Evolutionary conservation across 2,113 vertebrate genomes (phyloP).

Genomic region (Callipepla californica): DNA sequence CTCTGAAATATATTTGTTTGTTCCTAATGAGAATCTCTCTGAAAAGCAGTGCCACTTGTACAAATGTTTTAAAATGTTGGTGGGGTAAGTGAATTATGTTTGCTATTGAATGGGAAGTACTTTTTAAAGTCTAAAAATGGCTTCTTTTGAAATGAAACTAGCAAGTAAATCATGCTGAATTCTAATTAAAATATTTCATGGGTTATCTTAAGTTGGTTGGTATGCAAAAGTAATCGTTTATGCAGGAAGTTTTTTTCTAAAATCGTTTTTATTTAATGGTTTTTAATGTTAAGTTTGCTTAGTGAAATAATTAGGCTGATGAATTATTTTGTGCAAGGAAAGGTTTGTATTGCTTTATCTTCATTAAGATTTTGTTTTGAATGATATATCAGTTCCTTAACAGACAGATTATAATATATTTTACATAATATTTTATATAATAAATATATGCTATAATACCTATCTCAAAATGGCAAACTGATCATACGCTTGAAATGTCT

Average conservation of each 20-base stretch:
- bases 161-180: not conserved
- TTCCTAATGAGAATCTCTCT: not conserved
- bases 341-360: not conserved
- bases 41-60: not conserved
- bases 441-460: too few relatives aligned
- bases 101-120: not conserved
- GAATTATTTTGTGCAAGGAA: not conserved
- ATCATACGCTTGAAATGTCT: not conserved
- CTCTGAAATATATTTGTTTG: not conserved
- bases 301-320: too few relatives aligned
- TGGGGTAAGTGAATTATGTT: conserved; percentile 54
- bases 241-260: not conserved
- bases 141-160: not conserved
- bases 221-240: not conserved
- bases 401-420: not conserved
- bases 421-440: too few relatives aligned
- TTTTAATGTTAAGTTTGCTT: not conserved
- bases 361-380: not conserved
- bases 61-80: conserved; percentile 28
- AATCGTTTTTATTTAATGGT: not conserved
- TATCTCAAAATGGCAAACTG: not conserved
- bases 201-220: not conserved
- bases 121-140: not conserved
- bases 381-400: not conserved
- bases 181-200: not conserved